phyloP scores from a whole-genome alignment of 2,113 vertebrate genomes.

The Cranoglanis bouderius region DNA sequence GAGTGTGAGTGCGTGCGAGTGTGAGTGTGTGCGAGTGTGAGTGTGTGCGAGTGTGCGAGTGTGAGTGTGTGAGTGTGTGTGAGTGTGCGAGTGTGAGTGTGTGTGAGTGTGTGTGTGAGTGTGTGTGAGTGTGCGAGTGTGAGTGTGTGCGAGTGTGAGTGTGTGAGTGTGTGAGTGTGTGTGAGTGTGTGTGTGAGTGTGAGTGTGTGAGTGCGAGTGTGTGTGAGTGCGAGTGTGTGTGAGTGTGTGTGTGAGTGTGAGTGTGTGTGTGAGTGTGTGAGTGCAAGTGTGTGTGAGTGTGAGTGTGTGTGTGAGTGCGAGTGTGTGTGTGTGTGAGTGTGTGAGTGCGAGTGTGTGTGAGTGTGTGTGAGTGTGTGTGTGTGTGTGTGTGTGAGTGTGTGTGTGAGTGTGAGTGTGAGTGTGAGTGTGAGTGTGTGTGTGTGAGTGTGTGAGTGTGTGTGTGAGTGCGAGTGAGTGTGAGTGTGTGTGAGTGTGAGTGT shows the following conservation, averaged over 20 bases:
- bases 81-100: background rate
- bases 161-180: background rate
- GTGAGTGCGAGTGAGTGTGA: background rate
- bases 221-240: background rate
- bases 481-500: background rate
- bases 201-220: background rate
- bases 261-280: background rate
- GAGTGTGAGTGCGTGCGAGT: background rate
- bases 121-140: background rate
- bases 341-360: background rate
- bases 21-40: background rate
- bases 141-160: background rate
- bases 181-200: background rate
- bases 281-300: background rate
- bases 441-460: background rate
- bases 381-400: background rate
- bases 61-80: background rate
- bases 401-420: background rate
- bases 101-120: background rate
- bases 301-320: background rate
- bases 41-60: background rate
- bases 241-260: background rate
- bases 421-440: background rate
- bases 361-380: background rate
- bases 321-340: background rate